Conservation (phyloP, 2,797 vertebrate species). For the Cuculus canorus region DNA sequence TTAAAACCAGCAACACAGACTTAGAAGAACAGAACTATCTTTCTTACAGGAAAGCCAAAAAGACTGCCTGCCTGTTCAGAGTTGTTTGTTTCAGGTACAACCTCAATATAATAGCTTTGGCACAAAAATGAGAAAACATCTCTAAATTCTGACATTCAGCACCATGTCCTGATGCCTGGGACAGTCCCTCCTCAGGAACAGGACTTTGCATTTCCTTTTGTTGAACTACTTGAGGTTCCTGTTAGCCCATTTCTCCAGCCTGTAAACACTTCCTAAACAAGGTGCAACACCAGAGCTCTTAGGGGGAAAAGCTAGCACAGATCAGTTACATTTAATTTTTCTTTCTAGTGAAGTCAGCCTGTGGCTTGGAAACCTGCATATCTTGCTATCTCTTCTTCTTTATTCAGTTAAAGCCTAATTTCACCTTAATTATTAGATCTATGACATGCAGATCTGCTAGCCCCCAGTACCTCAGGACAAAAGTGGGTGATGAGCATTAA, state of each 20-base stretch:
- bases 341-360: neutral
- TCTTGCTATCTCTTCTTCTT: neutral
- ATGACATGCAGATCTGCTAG: neutral
- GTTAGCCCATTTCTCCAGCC: neutral
- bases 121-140: conserved; percentile 56
- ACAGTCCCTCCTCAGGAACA: neutral
- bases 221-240: neutral
- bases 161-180: neutral
- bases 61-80: neutral
- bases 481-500: neutral
- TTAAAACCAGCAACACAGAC: conserved; percentile 28
- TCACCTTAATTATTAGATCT: neutral
- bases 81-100: conserved; percentile 31
- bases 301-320: neutral
- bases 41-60: neutral
- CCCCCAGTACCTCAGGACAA: neutral
- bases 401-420: neutral
- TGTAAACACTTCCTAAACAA: neutral
- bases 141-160: neutral
- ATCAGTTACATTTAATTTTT: neutral
- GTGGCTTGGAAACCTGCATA: neutral
- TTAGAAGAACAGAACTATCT: conserved; percentile 19
- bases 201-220: neutral
- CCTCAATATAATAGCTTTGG: conserved; percentile 67
- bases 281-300: neutral